A percentile compares a stretch with the other conserved stretches of the same genome.
These are phyloP conservation scores for Tachysurus fulvidraco DNA, from an alignment of 2,113 vertebrate genomes.

Conservation along the genomic window DNA sequence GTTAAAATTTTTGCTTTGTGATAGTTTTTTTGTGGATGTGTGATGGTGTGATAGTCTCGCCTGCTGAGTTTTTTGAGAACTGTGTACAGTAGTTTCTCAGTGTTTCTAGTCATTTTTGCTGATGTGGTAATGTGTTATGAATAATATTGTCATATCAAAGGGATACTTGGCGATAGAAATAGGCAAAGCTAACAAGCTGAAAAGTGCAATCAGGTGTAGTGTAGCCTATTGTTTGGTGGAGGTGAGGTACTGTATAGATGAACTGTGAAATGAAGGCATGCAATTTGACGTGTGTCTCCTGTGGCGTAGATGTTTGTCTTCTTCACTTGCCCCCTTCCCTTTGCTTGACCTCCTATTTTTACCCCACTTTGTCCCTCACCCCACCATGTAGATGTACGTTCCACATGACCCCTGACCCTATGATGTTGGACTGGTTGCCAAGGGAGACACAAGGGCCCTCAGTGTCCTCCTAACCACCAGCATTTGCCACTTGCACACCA, in stretches of 20 bases:
- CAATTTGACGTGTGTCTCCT: conserved; percentile 67
- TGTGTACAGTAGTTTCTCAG: background rate
- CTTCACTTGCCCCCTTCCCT: conserved; percentile 61
- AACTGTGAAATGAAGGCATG: conserved; percentile 59
- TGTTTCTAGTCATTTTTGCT: background rate
- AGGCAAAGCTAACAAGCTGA: too few species aligned
- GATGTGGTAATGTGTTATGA: background rate
- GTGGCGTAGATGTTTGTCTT: conserved; percentile 70
- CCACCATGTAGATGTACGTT: conserved; percentile 37
- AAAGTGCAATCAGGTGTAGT: background rate
- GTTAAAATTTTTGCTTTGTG: background rate
- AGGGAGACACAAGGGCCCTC: conserved; percentile 74
- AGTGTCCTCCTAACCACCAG: conserved; percentile 76
- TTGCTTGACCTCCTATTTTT: conserved; percentile 58
- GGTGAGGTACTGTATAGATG: background rate
- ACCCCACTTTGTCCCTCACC: conserved; percentile 18
- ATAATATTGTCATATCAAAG: background rate
- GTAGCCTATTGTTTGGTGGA: conserved; percentile 9
- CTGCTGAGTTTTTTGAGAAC: background rate
- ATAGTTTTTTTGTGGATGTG: background rate
- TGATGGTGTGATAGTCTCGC: background rate
- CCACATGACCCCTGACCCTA: conserved; percentile 52
- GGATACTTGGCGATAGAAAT: background rate
- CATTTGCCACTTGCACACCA: conserved; percentile 20
- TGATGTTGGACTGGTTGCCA: conserved; percentile 70